Percentiles rank a stretch among this genome's conserved stretches.
These are phyloP conservation scores for Ennomos erosarius DNA, from an alignment of 2,888 invertebrate species.

Conservation along the genomic window DNA sequence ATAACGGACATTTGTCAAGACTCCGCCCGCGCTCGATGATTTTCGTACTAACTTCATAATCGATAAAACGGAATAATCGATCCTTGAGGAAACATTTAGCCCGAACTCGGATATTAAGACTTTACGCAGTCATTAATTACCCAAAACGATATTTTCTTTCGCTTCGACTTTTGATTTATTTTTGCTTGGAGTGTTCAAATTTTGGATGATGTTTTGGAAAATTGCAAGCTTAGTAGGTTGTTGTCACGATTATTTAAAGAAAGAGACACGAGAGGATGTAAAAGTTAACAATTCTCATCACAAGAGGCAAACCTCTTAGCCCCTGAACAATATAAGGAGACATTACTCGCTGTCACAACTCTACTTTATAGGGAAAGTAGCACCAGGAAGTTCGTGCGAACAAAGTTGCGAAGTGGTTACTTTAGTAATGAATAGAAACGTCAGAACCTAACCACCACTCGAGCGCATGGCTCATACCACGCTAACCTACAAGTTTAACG, in stretches of 20 bases:
- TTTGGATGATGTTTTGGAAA: constrained; percentile 51
- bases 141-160: constrained; percentile 61
- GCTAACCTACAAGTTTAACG: constrained; percentile 68
- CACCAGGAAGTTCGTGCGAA: constrained; percentile 71
- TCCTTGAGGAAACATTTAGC: constrained; percentile 64
- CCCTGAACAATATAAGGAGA: constrained; percentile 84
- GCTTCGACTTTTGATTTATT: constrained; percentile 36
- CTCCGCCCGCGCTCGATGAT: constrained; percentile 75
- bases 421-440: constrained; percentile 82
- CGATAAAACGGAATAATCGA: constrained; percentile 75
- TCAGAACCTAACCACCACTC: constrained; percentile 73
- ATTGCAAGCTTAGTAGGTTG: constrained; percentile 54
- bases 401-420: constrained; percentile 77
- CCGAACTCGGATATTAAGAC: constrained; percentile 63
- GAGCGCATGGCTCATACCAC: constrained; percentile 71
- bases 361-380: constrained; percentile 83
- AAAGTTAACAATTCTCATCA: constrained; percentile 81
- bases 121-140: constrained; percentile 67
- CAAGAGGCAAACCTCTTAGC: constrained; percentile 81
- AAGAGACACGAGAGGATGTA: constrained; percentile 63
- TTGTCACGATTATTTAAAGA: constrained; percentile 57
- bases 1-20: constrained; percentile 82
- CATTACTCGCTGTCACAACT: constrained; percentile 84
- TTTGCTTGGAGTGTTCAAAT: constrained; percentile 26
- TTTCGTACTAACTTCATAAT: constrained; percentile 81